These are phyloP conservation scores for Typhlomys cinereus DNA, from an alignment of 2,113 vertebrate genomes.

Conservation along the genomic window DNA sequence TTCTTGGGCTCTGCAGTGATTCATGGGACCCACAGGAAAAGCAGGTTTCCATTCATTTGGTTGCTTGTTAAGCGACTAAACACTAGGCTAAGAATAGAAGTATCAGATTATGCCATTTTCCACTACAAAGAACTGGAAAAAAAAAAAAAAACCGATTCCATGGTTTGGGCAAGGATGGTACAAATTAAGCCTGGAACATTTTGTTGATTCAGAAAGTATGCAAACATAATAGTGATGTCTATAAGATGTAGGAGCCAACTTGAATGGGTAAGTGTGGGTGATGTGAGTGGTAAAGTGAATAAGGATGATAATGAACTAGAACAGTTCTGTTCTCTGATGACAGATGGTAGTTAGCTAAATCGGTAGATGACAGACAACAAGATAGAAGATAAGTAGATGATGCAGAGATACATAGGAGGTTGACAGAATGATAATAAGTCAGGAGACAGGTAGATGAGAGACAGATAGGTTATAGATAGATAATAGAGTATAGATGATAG, in stretches of 20 bases:
- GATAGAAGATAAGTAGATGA: background rate
- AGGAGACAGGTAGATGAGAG: background rate
- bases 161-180: background rate
- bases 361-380: background rate
- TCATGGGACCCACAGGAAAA: background rate
- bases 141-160: background rate
- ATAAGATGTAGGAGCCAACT: slow-evolving; percentile 25
- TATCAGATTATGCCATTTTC: slow-evolving; percentile 1
- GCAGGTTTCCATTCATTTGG: slow-evolving; percentile 18
- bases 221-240: slow-evolving; percentile 15
- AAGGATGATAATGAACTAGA: background rate
- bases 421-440: too few relatives aligned
- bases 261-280: background rate
- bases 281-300: background rate
- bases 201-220: slow-evolving; percentile 36
- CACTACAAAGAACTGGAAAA: background rate
- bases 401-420: too few relatives aligned
- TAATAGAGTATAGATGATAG: background rate
- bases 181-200: slow-evolving; percentile 34
- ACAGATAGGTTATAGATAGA: background rate
- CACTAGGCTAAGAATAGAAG: slow-evolving; percentile 32
- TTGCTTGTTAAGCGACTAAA: background rate
- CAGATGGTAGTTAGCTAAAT: background rate
- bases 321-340: background rate
- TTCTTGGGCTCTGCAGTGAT: background rate